Evolutionary conservation across 2,888 invertebrate species (phyloP).

Genomic region (Rhingia campestris): DNA sequence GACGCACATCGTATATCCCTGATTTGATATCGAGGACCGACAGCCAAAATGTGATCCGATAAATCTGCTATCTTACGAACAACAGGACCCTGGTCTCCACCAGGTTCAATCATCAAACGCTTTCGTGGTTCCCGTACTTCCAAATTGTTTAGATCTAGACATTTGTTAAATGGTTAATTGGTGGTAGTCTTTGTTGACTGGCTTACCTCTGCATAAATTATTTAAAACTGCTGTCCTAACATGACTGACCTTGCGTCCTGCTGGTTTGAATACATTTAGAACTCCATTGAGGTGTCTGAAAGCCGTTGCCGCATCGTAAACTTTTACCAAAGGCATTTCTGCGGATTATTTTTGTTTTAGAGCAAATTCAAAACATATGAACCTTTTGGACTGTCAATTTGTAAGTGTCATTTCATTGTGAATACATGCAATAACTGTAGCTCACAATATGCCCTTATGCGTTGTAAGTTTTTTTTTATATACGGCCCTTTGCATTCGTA

Average conservation of each 20-base stretch:
- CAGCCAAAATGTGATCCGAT: slow-evolving; percentile 89
- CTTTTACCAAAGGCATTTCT: slow-evolving; percentile 79
- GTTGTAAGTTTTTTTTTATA: no score
- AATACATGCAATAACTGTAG: no score
- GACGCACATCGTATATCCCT: slow-evolving; percentile 86
- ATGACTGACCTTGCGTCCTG: slow-evolving; percentile 84
- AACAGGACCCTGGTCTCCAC: slow-evolving; percentile 85
- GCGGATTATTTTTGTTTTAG: background rate
- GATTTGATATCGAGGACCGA: slow-evolving; percentile 89
- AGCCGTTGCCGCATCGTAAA: slow-evolving; percentile 84
- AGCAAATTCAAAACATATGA: background rate
- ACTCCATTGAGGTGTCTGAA: slow-evolving; percentile 89
- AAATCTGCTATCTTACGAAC: slow-evolving; percentile 87
- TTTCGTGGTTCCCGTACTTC: slow-evolving; percentile 85
- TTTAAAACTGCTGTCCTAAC: slow-evolving; percentile 85
- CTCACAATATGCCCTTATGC: no score
- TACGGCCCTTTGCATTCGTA: no score
- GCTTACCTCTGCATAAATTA: slow-evolving; percentile 88
- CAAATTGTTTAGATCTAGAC: slow-evolving; percentile 88
- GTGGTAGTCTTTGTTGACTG: background rate
- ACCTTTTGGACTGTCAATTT: no score
- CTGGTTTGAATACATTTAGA: slow-evolving; percentile 91
- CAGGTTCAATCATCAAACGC: slow-evolving; percentile 85
- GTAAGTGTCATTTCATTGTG: no score
- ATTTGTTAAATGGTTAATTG: background rate